Conservation (phyloP, 2,797 vertebrate genomes). For the Sus cebifrons region DNA sequence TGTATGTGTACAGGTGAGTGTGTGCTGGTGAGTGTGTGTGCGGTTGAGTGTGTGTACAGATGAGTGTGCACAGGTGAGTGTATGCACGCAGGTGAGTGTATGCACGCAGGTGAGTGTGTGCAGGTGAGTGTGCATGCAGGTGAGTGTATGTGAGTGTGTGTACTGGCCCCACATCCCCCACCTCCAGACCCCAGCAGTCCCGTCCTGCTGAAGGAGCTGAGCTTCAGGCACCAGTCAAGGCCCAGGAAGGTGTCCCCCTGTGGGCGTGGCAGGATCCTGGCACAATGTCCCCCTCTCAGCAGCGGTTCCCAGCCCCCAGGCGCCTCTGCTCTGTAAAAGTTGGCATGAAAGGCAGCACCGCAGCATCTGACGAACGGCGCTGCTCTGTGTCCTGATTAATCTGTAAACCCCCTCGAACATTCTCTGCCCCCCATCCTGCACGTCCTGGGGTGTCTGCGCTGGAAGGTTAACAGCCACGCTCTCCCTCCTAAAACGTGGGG, state of each 20-base stretch:
- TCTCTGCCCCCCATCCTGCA: conserved; percentile 74
- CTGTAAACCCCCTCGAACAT: background rate
- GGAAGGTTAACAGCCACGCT: conserved; percentile 75
- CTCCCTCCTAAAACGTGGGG: conserved; percentile 78
- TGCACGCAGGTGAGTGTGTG: background rate
- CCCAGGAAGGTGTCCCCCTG: background rate
- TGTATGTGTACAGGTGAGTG: background rate
- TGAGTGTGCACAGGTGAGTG: rapidly evolving
- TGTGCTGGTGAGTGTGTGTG: background rate
- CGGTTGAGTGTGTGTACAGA: background rate
- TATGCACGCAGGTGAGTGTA: too few relatives aligned
- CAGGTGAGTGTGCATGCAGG: rapidly evolving
- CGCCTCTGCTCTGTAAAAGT: background rate
- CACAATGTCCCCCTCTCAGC: rapidly evolving
- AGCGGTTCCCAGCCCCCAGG: background rate
- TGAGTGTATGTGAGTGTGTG: background rate
- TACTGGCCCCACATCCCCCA: background rate
- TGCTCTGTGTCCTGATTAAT: conserved; percentile 60
- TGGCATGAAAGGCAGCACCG: conserved; percentile 62
- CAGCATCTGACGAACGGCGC: conserved; percentile 37
- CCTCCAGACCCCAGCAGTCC: background rate
- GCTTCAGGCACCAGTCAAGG: background rate
- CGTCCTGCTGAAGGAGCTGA: background rate
- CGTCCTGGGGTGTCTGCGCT: conserved; percentile 82
- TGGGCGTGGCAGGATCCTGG: background rate